Conservation (phyloP, 2,113 vertebrate species). For the Arothron firmamentum region DNA sequence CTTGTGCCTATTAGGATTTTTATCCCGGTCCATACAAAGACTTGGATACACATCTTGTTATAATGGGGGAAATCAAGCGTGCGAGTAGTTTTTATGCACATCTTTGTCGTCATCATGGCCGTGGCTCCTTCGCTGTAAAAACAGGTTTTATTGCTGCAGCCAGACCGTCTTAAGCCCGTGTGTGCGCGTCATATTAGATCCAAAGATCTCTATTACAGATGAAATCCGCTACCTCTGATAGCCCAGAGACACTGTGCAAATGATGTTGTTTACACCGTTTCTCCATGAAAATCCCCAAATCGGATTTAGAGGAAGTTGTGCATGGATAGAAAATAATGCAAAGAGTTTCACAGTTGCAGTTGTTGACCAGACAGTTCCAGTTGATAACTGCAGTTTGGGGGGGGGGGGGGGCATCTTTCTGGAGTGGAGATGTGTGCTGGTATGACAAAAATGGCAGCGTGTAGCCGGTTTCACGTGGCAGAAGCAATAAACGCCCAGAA, state of each 20-base stretch:
- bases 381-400: slow-evolving; percentile 12
- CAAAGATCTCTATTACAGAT: slow-evolving; percentile 30
- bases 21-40: slow-evolving; percentile 93
- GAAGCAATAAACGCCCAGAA: slow-evolving; percentile 57
- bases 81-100: slow-evolving; percentile 80
- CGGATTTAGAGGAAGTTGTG: slow-evolving; percentile 29
- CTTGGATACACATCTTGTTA: slow-evolving; percentile 96
- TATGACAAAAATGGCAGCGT: slow-evolving; percentile 31
- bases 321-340: slow-evolving; percentile 37
- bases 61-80: slow-evolving; percentile 90
- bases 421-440: slow-evolving; percentile 29
- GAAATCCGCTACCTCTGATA: slow-evolving; percentile 28
- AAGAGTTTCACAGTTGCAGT: slow-evolving; percentile 1
- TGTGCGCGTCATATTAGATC: slow-evolving; percentile 47
- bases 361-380: slow-evolving; percentile 12
- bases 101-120: slow-evolving; percentile 27
- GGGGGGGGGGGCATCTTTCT: slow-evolving; percentile 14
- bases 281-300: slow-evolving; percentile 41
- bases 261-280: slow-evolving; percentile 39
- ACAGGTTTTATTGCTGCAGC: slow-evolving; percentile 82
- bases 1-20: slow-evolving; percentile 99
- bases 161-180: slow-evolving; percentile 82
- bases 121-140: slow-evolving; percentile 79
- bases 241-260: slow-evolving; percentile 34
- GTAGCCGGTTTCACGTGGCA: slow-evolving; percentile 58